A percentile compares a stretch with the other conserved stretches of the same genome.
phyloP scores from a whole-genome alignment of 2,797 vertebrate genomes.

The Rhyacichthys aspro region DNA sequence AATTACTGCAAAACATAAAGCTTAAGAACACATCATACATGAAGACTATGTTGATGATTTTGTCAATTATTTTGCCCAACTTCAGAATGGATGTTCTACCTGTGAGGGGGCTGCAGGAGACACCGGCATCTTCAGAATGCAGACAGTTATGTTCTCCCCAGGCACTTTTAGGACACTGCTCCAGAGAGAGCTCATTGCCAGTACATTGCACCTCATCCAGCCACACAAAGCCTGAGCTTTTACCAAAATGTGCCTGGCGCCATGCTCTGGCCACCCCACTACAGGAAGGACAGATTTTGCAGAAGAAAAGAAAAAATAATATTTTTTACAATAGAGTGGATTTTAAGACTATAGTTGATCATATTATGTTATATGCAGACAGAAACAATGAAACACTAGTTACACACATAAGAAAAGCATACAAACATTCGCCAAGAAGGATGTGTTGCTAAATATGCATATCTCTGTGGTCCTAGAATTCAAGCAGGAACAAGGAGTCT shows the following conservation, averaged over 20 bases:
- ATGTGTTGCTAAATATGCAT: conserved; percentile 63
- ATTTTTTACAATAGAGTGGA: not conserved
- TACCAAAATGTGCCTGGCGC: conserved; percentile 88
- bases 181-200: conserved; percentile 93
- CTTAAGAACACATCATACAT: not conserved
- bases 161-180: conserved; percentile 89
- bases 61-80: not conserved
- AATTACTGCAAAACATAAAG: no score
- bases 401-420: conserved; percentile 29
- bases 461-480: conserved; percentile 57
- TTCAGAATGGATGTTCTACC: conserved; percentile 74
- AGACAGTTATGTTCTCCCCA: conserved; percentile 95
- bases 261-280: conserved; percentile 91
- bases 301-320: conserved; percentile 1
- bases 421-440: conserved; percentile 29
- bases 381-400: conserved; percentile 26
- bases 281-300: conserved; percentile 20
- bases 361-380: conserved; percentile 4
- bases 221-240: conserved; percentile 86
- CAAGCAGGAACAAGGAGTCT: conserved; percentile 71
- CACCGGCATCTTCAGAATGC: conserved; percentile 93
- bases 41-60: not conserved
- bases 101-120: conserved; percentile 89
- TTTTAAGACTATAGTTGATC: no score
- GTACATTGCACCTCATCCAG: conserved; percentile 94